These are phyloP conservation scores for Echinometra lucunter DNA, from an alignment of 53 echinoderm and acorn worm species.

Conservation along the genomic window DNA sequence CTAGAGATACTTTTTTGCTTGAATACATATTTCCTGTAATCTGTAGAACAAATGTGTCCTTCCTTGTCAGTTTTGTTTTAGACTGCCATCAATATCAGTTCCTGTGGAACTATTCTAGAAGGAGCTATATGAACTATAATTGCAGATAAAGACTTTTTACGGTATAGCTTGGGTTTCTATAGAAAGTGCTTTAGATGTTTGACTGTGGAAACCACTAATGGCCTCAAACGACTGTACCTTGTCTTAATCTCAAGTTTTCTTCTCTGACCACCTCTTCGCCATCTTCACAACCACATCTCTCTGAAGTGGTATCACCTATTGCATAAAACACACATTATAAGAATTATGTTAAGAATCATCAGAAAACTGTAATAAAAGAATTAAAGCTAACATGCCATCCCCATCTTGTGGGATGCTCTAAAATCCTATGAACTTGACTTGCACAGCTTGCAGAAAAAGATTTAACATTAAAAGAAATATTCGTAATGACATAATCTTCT, in stretches of 20 bases:
- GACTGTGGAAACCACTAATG: slow-evolving; percentile 24
- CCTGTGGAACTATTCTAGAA: neutral
- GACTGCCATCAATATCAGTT: neutral
- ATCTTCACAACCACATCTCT: neutral
- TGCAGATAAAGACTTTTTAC: neutral
- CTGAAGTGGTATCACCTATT: neutral
- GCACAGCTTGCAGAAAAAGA: too few species aligned
- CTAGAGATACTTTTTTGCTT: neutral
- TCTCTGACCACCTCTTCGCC: neutral
- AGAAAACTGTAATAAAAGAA: too few species aligned
- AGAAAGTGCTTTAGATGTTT: neutral
- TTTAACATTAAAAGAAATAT: too few species aligned
- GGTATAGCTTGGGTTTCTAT: neutral
- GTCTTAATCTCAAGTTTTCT: neutral
- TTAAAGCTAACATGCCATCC: too few species aligned
- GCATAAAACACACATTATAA: neutral
- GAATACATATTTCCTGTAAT: neutral
- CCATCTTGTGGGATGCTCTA: neutral
- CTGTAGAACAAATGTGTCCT: neutral
- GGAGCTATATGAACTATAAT: neutral
- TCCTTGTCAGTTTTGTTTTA: neutral
- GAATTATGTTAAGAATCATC: too few species aligned
- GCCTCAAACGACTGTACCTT: neutral
- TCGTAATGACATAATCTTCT: too few species aligned
- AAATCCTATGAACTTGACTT: too few species aligned